Base-by-base conservation (phyloP, 2,888 invertebrate genomes). In the Cybosia mesomella region DNA sequence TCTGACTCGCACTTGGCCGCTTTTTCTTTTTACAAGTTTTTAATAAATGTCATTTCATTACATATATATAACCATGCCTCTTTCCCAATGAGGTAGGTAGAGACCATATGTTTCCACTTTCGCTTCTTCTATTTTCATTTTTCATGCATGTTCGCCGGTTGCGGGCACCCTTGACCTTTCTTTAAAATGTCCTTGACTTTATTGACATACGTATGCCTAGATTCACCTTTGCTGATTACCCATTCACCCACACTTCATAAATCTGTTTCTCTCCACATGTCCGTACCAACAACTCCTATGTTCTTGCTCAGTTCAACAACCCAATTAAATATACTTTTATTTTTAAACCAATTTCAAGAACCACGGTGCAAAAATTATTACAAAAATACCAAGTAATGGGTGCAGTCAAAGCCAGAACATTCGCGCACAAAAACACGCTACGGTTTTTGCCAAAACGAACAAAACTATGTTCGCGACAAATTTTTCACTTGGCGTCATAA, bases 401-500 rank as follows among this genome's bases (percentile, higher is more conserved):
- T 32, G 64, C 15, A 72, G 71, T 72, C 61, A 72, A 62, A 75
- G 58, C 67, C 69, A 49, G 81, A 66, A 72, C 72, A 72, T 8
- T 76, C 64, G 58, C 66, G 72, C 66, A 76, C 68, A 81, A 75
- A 53, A 75, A 75, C 79, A 73, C 68, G 72, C 71, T 65, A 79
- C 67, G 64, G 58, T 57, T 70, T 59, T 22, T 18, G 54, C 74
- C 66, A 72, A 73, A 81, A 73, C 79, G 73, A 76, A 78, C 84
- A 85, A 85, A 84, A 84, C 72, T 78, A 74, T 75, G 75, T 68
- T 72, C 83, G 83, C 83, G 90, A 89, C 86, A 88, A 88, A 89
- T 88, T 88, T 88, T 87, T 88, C 88, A 85, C 87, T 84, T 79
- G 80, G 84, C 83, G 83, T 86, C 86, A 82, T 84, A 87, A 87